Evolutionary conservation across 2,797 vertebrate species (phyloP).

Genomic region (Antennarius maculatus): DNA sequence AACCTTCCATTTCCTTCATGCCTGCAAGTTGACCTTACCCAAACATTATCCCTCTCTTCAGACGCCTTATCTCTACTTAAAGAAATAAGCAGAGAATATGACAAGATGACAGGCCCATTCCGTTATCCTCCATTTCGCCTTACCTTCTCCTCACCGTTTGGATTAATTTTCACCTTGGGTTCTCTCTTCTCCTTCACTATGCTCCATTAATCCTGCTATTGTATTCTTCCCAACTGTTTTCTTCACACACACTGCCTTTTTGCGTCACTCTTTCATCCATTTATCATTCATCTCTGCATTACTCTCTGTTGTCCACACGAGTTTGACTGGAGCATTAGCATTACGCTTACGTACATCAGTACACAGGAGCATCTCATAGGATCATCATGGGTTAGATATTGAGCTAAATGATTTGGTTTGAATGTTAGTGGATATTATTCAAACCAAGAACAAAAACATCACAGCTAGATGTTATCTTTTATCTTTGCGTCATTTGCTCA

Average conservation of each 20-base stretch:
- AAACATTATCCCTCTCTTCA: constrained; percentile 26
- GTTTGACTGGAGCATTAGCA: constrained; percentile 10
- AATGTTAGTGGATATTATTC: constrained; percentile 58
- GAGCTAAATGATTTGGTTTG: constrained; percentile 60
- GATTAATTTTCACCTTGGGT: constrained; percentile 14
- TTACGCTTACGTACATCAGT: not conserved
- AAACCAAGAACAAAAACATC: constrained; percentile 58
- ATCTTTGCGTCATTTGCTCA: constrained; percentile 55
- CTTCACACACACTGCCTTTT: not conserved
- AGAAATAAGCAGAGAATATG: constrained; percentile 28
- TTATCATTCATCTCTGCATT: not conserved
- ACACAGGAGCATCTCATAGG: constrained; percentile 32
- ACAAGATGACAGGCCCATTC: constrained; percentile 9
- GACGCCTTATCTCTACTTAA: constrained; percentile 34
- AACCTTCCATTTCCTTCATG: constrained; percentile 29
- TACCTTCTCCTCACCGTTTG: not conserved
- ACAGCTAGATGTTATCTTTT: constrained; percentile 63
- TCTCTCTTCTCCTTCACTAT: constrained; percentile 1
- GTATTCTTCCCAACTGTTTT: not conserved
- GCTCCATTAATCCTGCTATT: not conserved
- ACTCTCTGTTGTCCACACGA: not conserved
- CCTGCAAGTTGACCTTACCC: constrained; percentile 21
- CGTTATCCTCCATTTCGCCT: constrained; percentile 9
- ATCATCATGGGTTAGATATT: constrained; percentile 38
- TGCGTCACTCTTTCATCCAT: constrained; percentile 6